phyloP scores from a whole-genome alignment of 2,797 vertebrate genomes.

The Orientallactaga sibirica region DNA sequence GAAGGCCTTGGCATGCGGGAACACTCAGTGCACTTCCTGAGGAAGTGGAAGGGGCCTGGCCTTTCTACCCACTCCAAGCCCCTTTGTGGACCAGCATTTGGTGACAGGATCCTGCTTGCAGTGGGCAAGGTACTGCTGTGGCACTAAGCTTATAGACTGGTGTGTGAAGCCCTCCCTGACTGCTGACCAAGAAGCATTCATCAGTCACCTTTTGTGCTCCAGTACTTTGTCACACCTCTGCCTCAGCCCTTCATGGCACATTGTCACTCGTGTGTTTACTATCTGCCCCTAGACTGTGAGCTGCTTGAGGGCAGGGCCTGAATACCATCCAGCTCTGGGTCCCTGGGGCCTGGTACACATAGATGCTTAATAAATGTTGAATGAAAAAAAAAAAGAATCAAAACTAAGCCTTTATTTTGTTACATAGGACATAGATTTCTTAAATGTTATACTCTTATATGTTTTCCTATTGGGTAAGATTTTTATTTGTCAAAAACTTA shows the following conservation, averaged over 20 bases:
- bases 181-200: slow-evolving; percentile 7
- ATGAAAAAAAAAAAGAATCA: neutral
- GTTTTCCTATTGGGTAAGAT: too few relatives aligned
- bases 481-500: too few relatives aligned
- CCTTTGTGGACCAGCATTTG: neutral
- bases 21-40: neutral
- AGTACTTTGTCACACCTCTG: slow-evolving; percentile 61
- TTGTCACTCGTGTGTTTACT: slow-evolving; percentile 57
- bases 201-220: neutral
- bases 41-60: slow-evolving; percentile 6
- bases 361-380: slow-evolving; percentile 79
- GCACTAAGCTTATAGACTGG: neutral
- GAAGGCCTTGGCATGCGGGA: neutral
- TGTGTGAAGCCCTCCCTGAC: neutral
- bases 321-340: slow-evolving; percentile 25
- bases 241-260: slow-evolving; percentile 2
- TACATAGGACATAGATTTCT: too few relatives aligned
- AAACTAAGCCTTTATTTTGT: too few relatives aligned
- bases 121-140: neutral
- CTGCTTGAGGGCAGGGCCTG: slow-evolving; percentile 61
- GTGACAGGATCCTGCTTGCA: neutral
- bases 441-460: too few relatives aligned
- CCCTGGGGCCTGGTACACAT: slow-evolving; percentile 66
- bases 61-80: neutral
- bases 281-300: slow-evolving; percentile 71